phyloP scores from a whole-genome alignment of 1,140 invertebrate genomes.

The Aphidius gifuensis region DNA sequence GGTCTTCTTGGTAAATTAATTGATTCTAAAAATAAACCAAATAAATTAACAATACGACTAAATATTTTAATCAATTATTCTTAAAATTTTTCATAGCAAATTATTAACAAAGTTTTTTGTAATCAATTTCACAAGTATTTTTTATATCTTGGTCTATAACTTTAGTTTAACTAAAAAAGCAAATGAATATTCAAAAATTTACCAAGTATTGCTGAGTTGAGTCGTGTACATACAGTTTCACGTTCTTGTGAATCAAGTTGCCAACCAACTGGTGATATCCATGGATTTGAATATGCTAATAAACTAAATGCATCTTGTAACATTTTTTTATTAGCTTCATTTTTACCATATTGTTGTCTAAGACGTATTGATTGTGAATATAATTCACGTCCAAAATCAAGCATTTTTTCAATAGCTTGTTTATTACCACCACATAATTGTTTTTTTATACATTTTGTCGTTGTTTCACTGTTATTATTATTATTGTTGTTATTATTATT shows the following conservation, averaged over 20 bases:
- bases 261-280: slow-evolving; percentile 93
- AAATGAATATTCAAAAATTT: slow-evolving; percentile 27
- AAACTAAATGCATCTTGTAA: slow-evolving; percentile 96
- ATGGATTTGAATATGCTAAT: slow-evolving; percentile 95
- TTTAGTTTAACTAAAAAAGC: too few relatives aligned
- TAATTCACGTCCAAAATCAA: slow-evolving; percentile 91
- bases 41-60: too few relatives aligned
- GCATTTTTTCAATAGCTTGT: slow-evolving; percentile 83
- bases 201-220: slow-evolving; percentile 97
- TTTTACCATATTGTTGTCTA: slow-evolving; percentile 77
- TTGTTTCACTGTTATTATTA: slow-evolving; percentile 35
- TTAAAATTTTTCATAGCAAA: slow-evolving; percentile 5
- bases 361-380: slow-evolving; percentile 86
- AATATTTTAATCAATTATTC: neutral
- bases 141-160: neutral
- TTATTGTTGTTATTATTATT: slow-evolving; percentile 31
- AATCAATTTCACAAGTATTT: slow-evolving; percentile 12
- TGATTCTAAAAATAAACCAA: slow-evolving; percentile 64
- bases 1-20: slow-evolving; percentile 84
- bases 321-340: slow-evolving; percentile 89
- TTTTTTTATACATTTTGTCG: slow-evolving; percentile 55
- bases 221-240: slow-evolving; percentile 88
- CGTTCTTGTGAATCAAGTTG: slow-evolving; percentile 89
- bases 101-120: slow-evolving; percentile 1
- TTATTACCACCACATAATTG: slow-evolving; percentile 73